Conservation (phyloP, 2,113 vertebrate species). For the Myotis lucifugus region DNA sequence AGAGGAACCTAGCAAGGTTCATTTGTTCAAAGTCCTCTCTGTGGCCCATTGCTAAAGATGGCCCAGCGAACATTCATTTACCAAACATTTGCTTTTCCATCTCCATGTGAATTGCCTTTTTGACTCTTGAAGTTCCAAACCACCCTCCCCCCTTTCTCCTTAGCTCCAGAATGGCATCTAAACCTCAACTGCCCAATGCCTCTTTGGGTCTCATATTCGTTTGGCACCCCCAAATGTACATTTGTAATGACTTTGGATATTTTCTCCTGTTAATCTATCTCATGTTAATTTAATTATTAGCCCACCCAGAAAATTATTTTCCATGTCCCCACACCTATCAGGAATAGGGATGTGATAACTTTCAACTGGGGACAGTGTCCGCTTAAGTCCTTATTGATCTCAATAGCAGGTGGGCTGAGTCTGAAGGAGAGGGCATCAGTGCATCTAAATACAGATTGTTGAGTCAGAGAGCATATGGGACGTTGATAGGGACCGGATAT, state of each 20-base stretch:
- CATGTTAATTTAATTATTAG: background rate
- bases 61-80: background rate
- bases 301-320: background rate
- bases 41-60: background rate
- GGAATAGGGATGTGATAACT: background rate
- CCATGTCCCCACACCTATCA: background rate
- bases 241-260: background rate
- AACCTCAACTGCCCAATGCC: background rate
- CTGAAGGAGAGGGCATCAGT: background rate
- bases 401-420: background rate
- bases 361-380: background rate
- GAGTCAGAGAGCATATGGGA: background rate
- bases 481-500: background rate
- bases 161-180: background rate
- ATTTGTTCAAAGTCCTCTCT: background rate
- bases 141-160: background rate
- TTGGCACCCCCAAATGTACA: background rate
- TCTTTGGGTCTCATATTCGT: background rate
- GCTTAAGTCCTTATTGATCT: background rate
- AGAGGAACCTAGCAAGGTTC: background rate
- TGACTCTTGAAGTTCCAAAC: background rate
- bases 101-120: background rate
- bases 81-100: background rate
- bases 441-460: background rate
- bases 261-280: background rate